These are phyloP conservation scores for Hyaena hyaena DNA, from an alignment of 2,113 vertebrate species.

Conservation along the genomic window DNA sequence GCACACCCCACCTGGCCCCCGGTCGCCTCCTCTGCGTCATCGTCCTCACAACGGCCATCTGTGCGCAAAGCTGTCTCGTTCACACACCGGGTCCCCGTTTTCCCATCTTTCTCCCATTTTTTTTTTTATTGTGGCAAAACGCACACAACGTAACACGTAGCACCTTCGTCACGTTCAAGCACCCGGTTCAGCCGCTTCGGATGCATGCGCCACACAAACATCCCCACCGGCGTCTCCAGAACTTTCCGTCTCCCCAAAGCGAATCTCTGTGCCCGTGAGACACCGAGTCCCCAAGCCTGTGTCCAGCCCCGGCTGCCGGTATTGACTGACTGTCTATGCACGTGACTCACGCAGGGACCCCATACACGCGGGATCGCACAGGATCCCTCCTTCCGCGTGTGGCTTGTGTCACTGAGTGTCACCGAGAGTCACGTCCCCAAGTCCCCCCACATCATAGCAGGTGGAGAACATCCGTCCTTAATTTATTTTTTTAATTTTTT, in stretches of 20 bases:
- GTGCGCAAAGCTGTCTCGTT: too few species aligned
- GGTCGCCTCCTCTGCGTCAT: fast-evolving
- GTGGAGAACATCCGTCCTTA: too few species aligned
- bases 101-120: background rate
- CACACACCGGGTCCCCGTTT: fast-evolving
- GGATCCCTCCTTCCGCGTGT: background rate
- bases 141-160: too few species aligned
- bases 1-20: background rate
- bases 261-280: too few species aligned
- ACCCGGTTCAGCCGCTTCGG: background rate
- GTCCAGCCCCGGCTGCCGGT: background rate
- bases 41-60: fast-evolving
- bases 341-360: background rate
- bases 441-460: too few species aligned
- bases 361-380: fast-evolving
- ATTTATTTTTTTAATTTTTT: too few species aligned
- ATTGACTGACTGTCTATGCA: background rate
- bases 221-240: background rate
- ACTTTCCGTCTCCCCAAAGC: background rate
- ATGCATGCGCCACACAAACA: fast-evolving
- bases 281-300: background rate
- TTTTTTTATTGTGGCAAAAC: background rate
- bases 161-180: background rate
- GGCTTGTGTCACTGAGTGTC: background rate
- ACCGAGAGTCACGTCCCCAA: background rate